Evolutionary conservation across 2,113 vertebrate species (phyloP).

Genomic region (Marmota flaviventris): DNA sequence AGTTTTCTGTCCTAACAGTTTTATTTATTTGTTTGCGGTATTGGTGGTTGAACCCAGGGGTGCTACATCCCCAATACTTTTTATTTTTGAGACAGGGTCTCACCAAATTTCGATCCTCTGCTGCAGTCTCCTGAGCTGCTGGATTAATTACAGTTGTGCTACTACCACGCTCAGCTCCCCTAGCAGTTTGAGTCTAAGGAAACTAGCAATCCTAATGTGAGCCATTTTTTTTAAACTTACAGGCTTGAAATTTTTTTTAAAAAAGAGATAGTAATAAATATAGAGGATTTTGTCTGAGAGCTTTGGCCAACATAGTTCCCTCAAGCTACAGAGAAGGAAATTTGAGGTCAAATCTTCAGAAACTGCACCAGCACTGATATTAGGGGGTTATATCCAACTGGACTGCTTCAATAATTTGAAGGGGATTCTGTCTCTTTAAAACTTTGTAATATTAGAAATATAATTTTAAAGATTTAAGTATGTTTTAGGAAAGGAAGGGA

Average conservation of each 20-base stretch:
- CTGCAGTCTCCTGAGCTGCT: no score
- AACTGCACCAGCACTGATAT: neutral
- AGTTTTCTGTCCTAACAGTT: no score
- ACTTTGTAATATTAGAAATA: slow-evolving; percentile 32
- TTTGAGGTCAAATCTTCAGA: neutral
- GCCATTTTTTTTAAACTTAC: slow-evolving; percentile 10
- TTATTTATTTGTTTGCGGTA: no score
- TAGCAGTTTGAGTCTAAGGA: neutral
- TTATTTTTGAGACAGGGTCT: no score
- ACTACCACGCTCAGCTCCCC: no score
- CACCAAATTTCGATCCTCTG: no score
- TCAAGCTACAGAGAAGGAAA: slow-evolving; percentile 10
- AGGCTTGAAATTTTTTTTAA: neutral
- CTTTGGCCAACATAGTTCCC: neutral
- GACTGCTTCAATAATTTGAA: slow-evolving; percentile 11
- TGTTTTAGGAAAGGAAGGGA: slow-evolving; percentile 21
- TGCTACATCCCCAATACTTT: no score
- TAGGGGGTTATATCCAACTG: neutral
- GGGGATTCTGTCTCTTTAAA: neutral
- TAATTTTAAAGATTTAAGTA: slow-evolving; percentile 27
- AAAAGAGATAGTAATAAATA: neutral
- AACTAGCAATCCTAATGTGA: neutral
- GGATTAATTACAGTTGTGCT: no score
- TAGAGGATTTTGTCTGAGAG: neutral
- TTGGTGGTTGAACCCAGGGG: no score